These are phyloP conservation scores for Drosophila takahashii DNA, from an alignment of 1,140 invertebrate genomes.

Conservation along the genomic window DNA sequence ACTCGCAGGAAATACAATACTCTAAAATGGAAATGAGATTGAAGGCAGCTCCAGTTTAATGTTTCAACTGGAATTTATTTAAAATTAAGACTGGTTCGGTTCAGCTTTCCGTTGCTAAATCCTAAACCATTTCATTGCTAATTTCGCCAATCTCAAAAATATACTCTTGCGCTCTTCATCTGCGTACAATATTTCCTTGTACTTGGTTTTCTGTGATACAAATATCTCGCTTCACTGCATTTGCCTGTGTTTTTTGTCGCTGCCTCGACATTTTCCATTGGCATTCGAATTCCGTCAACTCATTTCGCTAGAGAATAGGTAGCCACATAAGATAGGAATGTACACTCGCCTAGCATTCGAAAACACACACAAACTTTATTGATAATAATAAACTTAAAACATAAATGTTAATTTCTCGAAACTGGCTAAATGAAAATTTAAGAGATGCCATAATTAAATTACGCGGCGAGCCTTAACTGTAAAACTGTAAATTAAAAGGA, in stretches of 20 bases:
- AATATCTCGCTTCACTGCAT: slow-evolving; percentile 60
- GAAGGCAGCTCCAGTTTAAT: slow-evolving; percentile 4
- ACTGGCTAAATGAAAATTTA: slow-evolving; percentile 29
- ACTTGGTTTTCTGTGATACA: slow-evolving; percentile 76
- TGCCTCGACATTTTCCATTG: slow-evolving; percentile 34
- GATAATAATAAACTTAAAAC: slow-evolving; percentile 64
- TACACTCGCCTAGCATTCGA: slow-evolving; percentile 35
- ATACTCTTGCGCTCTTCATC: slow-evolving; percentile 12
- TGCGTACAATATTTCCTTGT: slow-evolving; percentile 49
- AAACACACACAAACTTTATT: slow-evolving; percentile 58
- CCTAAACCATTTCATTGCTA: slow-evolving; percentile 8
- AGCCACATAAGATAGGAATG: slow-evolving; percentile 33
- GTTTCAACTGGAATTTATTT: not conserved
- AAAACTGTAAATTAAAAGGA: slow-evolving; percentile 32
- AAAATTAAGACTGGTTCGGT: slow-evolving; percentile 2
- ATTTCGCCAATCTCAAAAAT: slow-evolving; percentile 4
- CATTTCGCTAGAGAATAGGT: slow-evolving; percentile 33
- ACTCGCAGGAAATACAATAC: slow-evolving; percentile 1
- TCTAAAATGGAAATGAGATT: not conserved
- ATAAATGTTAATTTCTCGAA: slow-evolving; percentile 49
- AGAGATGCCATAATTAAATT: slow-evolving; percentile 54
- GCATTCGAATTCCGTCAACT: slow-evolving; percentile 15
- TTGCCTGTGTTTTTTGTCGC: slow-evolving; percentile 63
- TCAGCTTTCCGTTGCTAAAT: not conserved
- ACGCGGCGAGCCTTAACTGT: slow-evolving; percentile 28